Evolutionary conservation across 1,140 invertebrate genomes (phyloP).

Genomic region (Scaptomyza graminum): DNA sequence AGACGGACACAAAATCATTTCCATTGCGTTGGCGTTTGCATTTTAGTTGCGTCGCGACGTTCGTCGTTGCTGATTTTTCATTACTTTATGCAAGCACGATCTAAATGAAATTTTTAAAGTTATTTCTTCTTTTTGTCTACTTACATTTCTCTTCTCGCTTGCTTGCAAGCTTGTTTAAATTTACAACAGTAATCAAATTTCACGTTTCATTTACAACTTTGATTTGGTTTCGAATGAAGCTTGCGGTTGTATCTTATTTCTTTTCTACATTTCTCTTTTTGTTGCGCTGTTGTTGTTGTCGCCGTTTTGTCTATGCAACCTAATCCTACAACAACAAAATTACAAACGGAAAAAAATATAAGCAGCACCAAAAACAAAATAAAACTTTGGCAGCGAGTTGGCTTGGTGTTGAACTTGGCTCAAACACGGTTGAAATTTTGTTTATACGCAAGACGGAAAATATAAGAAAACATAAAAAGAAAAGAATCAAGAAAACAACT

Average conservation of each 20-base stretch:
- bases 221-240: constrained; percentile 29
- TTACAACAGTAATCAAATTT: constrained; percentile 68
- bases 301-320: constrained; percentile 67
- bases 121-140: background rate
- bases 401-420: constrained; percentile 22
- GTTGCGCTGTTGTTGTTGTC: constrained; percentile 3
- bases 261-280: constrained; percentile 9
- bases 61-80: constrained; percentile 37
- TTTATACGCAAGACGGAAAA: constrained; percentile 17
- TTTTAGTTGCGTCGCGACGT: constrained; percentile 28
- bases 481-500: constrained; percentile 32
- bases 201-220: constrained; percentile 66
- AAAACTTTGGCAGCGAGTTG: constrained; percentile 54
- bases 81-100: constrained; percentile 47
- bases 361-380: constrained; percentile 23
- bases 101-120: constrained; percentile 34
- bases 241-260: constrained; percentile 1
- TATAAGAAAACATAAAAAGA: constrained; percentile 3
- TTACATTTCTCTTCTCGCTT: constrained; percentile 17
- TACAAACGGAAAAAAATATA: constrained; percentile 25
- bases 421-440: constrained; percentile 37
- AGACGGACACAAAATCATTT: constrained; percentile 27
- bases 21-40: constrained; percentile 50
- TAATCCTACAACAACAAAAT: constrained; percentile 46
- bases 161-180: constrained; percentile 27